These are phyloP conservation scores for Symphodus melops DNA, from an alignment of 2,113 vertebrate genomes.

Conservation along the genomic window DNA sequence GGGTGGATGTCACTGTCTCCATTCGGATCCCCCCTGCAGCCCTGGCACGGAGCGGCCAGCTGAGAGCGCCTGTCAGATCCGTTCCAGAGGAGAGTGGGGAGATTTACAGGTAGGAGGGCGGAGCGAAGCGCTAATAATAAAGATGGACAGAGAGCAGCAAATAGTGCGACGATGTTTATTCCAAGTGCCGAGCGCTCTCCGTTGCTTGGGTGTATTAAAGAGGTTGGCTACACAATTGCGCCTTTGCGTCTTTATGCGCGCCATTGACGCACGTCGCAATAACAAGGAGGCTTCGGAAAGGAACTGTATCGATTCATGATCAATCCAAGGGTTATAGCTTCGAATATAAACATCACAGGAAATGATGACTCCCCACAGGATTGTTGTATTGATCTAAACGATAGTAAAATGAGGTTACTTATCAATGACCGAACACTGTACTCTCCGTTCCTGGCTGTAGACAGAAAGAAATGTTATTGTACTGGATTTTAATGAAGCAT, in stretches of 20 bases:
- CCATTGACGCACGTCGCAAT: slow-evolving; percentile 66
- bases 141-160: slow-evolving; percentile 68
- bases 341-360: background rate
- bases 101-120: slow-evolving; percentile 85
- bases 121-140: slow-evolving; percentile 78
- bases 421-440: background rate
- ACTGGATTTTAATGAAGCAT: slow-evolving; percentile 52
- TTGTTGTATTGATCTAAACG: background rate
- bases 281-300: slow-evolving; percentile 9
- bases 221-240: slow-evolving; percentile 44
- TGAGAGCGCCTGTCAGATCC: slow-evolving; percentile 79
- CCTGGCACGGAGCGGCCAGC: slow-evolving; percentile 67
- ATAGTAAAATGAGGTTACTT: slow-evolving; percentile 6
- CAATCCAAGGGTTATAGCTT: slow-evolving; percentile 5
- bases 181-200: slow-evolving; percentile 34
- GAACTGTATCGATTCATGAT: slow-evolving; percentile 31
- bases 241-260: slow-evolving; percentile 56
- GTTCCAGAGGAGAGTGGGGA: slow-evolving; percentile 68
- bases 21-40: slow-evolving; percentile 69
- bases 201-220: slow-evolving; percentile 23
- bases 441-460: background rate
- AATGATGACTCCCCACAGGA: background rate
- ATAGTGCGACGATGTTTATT: slow-evolving; percentile 46
- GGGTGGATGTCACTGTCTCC: slow-evolving; percentile 67
- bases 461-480: background rate